These are phyloP conservation scores for Lasioglossum lativentre DNA, from an alignment of 2,888 invertebrate species.

Conservation along the genomic window DNA sequence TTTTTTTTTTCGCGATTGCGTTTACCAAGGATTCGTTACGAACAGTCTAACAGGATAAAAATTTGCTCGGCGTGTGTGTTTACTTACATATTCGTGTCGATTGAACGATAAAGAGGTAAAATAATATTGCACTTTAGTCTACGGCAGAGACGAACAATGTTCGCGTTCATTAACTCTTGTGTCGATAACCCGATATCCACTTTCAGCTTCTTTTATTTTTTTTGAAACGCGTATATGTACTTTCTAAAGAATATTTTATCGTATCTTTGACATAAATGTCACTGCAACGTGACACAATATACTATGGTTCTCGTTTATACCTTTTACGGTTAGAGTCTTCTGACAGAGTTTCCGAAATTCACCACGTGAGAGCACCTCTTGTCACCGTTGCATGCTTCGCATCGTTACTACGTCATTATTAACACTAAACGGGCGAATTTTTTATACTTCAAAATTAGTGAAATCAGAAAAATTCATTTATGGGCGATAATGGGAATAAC, in stretches of 20 bases:
- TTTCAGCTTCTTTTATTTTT: background rate
- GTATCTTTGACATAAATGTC: background rate
- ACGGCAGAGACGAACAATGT: background rate
- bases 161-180: background rate
- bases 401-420: no score
- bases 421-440: no score
- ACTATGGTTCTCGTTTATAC: background rate
- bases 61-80: background rate
- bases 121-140: background rate
- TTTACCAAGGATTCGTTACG: background rate
- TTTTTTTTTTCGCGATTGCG: background rate
- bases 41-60: background rate
- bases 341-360: no score
- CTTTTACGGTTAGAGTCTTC: no score
- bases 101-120: background rate
- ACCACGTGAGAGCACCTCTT: no score
- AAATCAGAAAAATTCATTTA: no score
- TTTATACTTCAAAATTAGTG: no score
- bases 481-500: no score
- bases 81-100: background rate
- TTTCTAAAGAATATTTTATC: background rate
- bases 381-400: no score
- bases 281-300: background rate
- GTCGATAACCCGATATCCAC: background rate
- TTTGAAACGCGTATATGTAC: background rate